Percentiles rank a stretch among this genome's conserved stretches.
phyloP scores from a whole-genome alignment of 1,140 invertebrate genomes.

The Drosophila lini region DNA sequence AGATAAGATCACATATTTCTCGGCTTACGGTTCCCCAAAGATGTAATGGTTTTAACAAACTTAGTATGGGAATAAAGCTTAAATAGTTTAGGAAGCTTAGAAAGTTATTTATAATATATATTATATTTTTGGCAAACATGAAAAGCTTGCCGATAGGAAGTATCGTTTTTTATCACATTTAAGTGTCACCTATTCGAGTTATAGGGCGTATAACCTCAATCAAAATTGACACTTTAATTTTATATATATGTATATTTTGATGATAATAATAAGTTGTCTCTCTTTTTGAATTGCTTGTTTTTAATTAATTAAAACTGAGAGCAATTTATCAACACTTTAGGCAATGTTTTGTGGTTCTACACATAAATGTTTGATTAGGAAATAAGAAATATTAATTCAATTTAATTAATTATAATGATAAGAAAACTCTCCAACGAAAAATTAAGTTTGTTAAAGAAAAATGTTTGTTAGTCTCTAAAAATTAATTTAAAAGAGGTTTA shows the following conservation, averaged over 20 bases:
- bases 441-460: no score
- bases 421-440: background rate
- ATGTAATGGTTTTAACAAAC: background rate
- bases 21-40: background rate
- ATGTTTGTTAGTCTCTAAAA: background rate
- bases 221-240: background rate
- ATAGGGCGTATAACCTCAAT: background rate
- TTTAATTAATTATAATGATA: background rate
- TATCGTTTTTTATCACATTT: background rate
- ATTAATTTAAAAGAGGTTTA: background rate
- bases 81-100: background rate
- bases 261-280: background rate
- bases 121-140: background rate
- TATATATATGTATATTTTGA: background rate
- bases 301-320: background rate
- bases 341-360: no score
- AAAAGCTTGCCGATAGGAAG: background rate
- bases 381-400: no score
- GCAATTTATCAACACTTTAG: no score
- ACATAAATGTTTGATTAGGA: background rate
- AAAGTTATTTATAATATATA: background rate
- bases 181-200: background rate
- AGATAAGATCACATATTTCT: conserved; percentile 15
- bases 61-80: background rate
- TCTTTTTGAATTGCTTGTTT: background rate